phyloP scores from a whole-genome alignment of 1,140 invertebrate species.

The Pachypeltis micranthus region DNA sequence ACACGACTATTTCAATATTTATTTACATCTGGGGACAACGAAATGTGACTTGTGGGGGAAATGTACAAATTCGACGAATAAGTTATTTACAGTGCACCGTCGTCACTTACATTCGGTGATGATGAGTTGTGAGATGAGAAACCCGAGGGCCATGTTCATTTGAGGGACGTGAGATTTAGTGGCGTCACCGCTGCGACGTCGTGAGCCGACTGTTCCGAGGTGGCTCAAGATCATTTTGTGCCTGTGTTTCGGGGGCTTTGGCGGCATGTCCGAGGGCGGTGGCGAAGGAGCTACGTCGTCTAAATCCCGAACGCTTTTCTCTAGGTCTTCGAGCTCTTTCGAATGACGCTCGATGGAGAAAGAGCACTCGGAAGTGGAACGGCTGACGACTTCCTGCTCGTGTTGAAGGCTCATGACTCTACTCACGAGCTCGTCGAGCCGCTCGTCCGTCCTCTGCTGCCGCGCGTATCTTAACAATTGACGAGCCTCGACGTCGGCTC shows the following conservation, averaged over 20 bases:
- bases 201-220: not conserved
- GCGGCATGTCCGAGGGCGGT: not conserved
- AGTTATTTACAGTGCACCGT: no score
- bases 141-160: not conserved
- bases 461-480: not conserved
- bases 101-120: not conserved
- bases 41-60: no score
- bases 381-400: not conserved
- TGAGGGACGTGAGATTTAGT: not conserved
- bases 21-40: no score
- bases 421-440: not conserved
- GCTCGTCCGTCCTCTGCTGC: not conserved
- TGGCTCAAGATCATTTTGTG: not conserved
- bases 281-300: not conserved
- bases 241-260: not conserved
- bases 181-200: not conserved
- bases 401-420: not conserved
- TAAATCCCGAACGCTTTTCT: not conserved
- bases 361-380: not conserved
- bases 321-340: not conserved
- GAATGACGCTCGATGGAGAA: not conserved
- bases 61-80: no score
- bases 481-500: not conserved
- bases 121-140: not conserved
- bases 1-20: no score